These are phyloP conservation scores for Ispidina picta DNA, from an alignment of 2,797 vertebrate genomes.

Conservation along the genomic window DNA sequence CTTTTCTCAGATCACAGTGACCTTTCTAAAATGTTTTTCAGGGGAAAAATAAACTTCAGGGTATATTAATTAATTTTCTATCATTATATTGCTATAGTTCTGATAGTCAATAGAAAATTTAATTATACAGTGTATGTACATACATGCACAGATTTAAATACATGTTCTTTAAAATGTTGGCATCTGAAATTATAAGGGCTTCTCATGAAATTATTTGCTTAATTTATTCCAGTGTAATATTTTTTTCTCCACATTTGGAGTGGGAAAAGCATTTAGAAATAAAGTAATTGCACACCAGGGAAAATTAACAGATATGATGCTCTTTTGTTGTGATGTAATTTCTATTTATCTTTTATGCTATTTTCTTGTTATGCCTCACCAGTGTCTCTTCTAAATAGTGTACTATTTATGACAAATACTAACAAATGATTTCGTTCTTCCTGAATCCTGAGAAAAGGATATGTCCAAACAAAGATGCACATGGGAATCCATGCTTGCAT, in stretches of 20 bases:
- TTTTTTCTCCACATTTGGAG: not conserved
- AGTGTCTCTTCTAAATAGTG: constrained; percentile 22
- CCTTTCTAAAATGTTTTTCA: constrained; percentile 73
- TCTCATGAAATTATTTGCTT: constrained; percentile 52
- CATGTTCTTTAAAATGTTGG: constrained; percentile 60
- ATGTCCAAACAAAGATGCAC: constrained; percentile 70
- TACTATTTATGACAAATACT: constrained; percentile 67
- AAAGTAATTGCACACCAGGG: not conserved
- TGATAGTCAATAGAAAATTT: constrained; percentile 62
- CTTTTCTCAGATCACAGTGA: constrained; percentile 80
- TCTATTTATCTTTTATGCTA: constrained; percentile 34
- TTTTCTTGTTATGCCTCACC: constrained; percentile 32
- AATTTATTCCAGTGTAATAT: constrained; percentile 58
- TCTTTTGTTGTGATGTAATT: not conserved
- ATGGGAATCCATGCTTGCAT: constrained; percentile 56
- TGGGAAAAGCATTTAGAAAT: constrained; percentile 28
- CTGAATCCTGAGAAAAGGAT: constrained; percentile 57
- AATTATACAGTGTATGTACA: constrained; percentile 66
- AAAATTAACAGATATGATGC: constrained; percentile 1
- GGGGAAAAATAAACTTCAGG: constrained; percentile 74
- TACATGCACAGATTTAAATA: constrained; percentile 69
- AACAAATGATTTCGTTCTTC: constrained; percentile 69
- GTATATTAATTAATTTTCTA: constrained; percentile 77
- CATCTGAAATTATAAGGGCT: constrained; percentile 55
- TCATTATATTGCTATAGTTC: constrained; percentile 64